Percentiles rank a stretch among this genome's conserved stretches.
Evolutionary conservation across 2,797 vertebrate species (phyloP).

Genomic region (Girardinus metallicus): DNA sequence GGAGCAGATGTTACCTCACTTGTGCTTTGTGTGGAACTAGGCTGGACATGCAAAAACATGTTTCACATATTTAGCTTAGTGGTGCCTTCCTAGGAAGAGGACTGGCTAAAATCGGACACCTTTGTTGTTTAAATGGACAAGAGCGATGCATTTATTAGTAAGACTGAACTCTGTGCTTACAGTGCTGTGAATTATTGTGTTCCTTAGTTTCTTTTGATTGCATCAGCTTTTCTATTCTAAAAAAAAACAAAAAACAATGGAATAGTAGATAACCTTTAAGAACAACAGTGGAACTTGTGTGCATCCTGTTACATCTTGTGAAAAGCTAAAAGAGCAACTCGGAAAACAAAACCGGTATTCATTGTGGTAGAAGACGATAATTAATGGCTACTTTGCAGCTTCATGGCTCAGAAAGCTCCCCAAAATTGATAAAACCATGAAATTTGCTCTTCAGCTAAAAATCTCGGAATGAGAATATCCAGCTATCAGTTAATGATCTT

Average conservation of each 20-base stretch:
- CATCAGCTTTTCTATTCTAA: background rate
- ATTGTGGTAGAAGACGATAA: background rate
- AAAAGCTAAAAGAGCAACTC: background rate
- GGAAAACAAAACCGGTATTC: background rate
- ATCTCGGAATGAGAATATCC: background rate
- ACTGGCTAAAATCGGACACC: background rate
- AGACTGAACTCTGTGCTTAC: background rate
- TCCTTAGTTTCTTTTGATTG: background rate
- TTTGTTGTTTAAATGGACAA: background rate
- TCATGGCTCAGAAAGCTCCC: background rate
- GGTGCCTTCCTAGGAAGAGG: background rate
- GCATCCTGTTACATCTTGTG: background rate
- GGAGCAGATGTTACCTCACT: conserved; percentile 37
- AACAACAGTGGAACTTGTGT: no score
- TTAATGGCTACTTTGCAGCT: background rate
- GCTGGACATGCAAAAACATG: background rate
- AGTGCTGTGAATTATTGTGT: background rate
- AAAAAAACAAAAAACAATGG: background rate
- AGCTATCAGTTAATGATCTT: background rate
- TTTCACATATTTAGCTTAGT: background rate
- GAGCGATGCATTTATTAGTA: background rate
- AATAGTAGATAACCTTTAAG: background rate
- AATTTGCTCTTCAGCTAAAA: background rate
- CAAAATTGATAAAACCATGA: background rate
- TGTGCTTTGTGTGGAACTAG: background rate